phyloP scores from a whole-genome alignment of 2,888 invertebrate genomes.

The Nephrocerus scutellatus region DNA sequence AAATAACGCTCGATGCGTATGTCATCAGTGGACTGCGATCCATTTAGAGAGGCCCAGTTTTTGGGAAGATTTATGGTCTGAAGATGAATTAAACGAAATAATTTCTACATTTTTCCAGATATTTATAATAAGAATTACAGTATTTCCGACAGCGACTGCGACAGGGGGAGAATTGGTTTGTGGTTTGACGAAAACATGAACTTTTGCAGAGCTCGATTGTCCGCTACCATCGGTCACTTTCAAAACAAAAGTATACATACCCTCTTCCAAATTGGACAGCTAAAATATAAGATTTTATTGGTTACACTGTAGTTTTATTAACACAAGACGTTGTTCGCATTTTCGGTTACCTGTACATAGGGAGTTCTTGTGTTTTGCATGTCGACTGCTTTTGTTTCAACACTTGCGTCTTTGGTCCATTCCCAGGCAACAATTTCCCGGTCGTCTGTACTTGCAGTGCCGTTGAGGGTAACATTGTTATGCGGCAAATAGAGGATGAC shows the following conservation, averaged over 20 bases:
- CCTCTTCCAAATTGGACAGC: conserved; percentile 84
- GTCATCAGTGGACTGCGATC: conserved; percentile 74
- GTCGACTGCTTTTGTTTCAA: conserved; percentile 85
- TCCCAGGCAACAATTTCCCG: conserved; percentile 90
- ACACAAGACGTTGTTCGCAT: not conserved
- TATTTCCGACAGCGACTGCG: conserved; percentile 59
- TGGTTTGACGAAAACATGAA: conserved; percentile 88
- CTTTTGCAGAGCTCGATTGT: conserved; percentile 79
- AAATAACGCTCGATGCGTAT: conserved; percentile 72
- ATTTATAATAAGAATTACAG: conserved; percentile 28
- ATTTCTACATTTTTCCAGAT: not conserved
- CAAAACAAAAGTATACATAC: conserved; percentile 87
- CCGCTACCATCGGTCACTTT: conserved; percentile 89
- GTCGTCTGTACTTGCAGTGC: conserved; percentile 87
- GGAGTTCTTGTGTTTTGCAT: conserved; percentile 94
- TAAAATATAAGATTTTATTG: conserved; percentile 31
- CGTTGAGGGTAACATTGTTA: conserved; percentile 78
- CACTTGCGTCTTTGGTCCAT: conserved; percentile 86
- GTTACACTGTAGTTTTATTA: conserved; percentile 1
- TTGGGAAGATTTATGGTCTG: conserved; percentile 76
- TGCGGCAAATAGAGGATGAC: conserved; percentile 85
- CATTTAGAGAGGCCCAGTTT: conserved; percentile 74
- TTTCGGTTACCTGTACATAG: conserved; percentile 57
- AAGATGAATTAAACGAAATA: too few species aligned
- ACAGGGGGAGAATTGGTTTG: conserved; percentile 78